Base-by-base conservation (phyloP, 2,888 invertebrate species). In the Campoletis raptor region DNA sequence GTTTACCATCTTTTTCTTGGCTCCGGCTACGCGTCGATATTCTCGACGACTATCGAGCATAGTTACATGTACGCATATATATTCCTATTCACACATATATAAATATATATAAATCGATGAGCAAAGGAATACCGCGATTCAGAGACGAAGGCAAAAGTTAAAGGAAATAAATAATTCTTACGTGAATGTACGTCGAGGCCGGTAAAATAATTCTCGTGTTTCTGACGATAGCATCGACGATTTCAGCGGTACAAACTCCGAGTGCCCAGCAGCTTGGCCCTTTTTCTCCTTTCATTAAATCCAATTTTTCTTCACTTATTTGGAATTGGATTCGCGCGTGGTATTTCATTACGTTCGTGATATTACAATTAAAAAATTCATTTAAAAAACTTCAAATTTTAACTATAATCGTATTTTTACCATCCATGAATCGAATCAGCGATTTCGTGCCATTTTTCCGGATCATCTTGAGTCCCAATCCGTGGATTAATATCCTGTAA, bases 401-500 rank as follows among this genome's bases (percentile, higher is more conserved):
- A 18, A 45, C n/a, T 78, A 81, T 52, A 66, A 86, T 76, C 67
- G 61, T 83, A 81, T 64, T 54, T 52, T 79, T 81, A 92, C 92
- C 89, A 90, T 88, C 90, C 90, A 83, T 92, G 92, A 70, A 93
- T 89, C 69, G 88, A 89, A 64, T 90, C 90, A 74, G 89, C 82
- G 78, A 93, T 90, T 66, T 95, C 94, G 82, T 92, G 90, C 95
- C 95, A 96, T 82, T 95, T 94, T 90, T 96, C 96, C 15, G 94
- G 94, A 91, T 96, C 96, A 48, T 95, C 94, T n/a, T 92, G 91
- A 30, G 94, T 94, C 10, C 96, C 96, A 67, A 96, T 93, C 82
- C 94, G 93, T 6, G 96, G 95, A 91, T 96, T 95, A 61, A 96
- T 93, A 81, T 96, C 95, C 64, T 94, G 92, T 42, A 96, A 93